Conservation (phyloP, 1,140 invertebrate species). For the Lasioglossum baleicum region DNA sequence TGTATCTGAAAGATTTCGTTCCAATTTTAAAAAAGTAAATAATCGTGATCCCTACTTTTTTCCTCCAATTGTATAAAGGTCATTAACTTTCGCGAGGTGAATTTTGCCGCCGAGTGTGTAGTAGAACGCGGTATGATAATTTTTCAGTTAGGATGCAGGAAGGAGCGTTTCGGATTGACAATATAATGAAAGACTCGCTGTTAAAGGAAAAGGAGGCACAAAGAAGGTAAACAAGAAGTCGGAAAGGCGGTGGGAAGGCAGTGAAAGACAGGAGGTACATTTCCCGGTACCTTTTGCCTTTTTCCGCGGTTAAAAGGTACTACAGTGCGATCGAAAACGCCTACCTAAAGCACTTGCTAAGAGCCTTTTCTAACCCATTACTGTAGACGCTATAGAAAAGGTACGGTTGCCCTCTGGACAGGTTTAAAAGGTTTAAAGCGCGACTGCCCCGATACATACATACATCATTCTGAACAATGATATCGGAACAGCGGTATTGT, state of each 20-base stretch:
- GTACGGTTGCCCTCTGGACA: conserved; percentile 41
- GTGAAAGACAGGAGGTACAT: conserved; percentile 50
- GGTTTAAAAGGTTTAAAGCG: conserved; percentile 63
- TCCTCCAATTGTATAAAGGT: no score
- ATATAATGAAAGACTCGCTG: neutral
- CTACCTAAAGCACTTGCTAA: conserved; percentile 66
- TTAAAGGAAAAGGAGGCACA: neutral
- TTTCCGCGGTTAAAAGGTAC: conserved; percentile 65
- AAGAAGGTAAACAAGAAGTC: conserved; percentile 15
- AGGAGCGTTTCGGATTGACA: neutral
- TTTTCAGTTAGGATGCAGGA: neutral
- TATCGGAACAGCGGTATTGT: conserved; percentile 40
- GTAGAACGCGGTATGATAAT: neutral
- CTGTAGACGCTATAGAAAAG: conserved; percentile 38
- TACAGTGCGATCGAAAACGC: conserved; percentile 64
- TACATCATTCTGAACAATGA: conserved; percentile 42
- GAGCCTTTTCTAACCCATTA: conserved; percentile 62
- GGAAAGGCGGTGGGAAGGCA: conserved; percentile 8
- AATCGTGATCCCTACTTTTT: no score
- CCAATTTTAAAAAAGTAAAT: no score
- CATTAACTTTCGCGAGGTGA: no score
- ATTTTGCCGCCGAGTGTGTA: no score
- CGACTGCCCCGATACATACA: conserved; percentile 37
- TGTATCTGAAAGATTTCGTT: no score
- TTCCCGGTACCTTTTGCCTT: conserved; percentile 53